These are phyloP conservation scores for Laspeyria flexula DNA, from an alignment of 2,888 invertebrate genomes.

Conservation along the genomic window DNA sequence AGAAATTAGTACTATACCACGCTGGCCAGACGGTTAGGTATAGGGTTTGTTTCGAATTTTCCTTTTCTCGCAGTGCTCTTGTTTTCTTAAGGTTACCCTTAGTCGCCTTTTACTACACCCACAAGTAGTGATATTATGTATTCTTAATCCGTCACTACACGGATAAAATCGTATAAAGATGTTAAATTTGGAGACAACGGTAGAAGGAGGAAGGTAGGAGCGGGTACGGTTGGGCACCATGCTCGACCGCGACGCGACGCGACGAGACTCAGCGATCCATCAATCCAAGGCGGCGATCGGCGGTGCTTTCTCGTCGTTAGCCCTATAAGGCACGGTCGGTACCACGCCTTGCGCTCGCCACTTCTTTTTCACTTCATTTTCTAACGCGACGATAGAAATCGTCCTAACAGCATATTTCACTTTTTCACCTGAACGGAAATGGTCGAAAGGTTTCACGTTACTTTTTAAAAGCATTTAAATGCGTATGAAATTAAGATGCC, in stretches of 20 bases:
- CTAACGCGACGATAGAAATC: slow-evolving; percentile 84
- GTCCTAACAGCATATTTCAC: slow-evolving; percentile 78
- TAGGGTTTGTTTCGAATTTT: too few species aligned
- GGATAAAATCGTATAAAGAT: background rate
- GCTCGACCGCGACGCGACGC: too few species aligned
- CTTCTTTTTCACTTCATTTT: slow-evolving; percentile 84
- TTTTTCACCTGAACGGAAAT: slow-evolving; percentile 75
- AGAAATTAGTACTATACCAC: too few species aligned
- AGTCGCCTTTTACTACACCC: too few species aligned
- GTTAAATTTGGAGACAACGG: slow-evolving; percentile 20
- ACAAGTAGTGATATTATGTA: too few species aligned
- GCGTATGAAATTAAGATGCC: slow-evolving; percentile 75
- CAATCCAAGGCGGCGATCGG: slow-evolving; percentile 77
- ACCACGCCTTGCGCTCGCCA: slow-evolving; percentile 80
- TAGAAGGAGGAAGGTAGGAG: slow-evolving; percentile 18
- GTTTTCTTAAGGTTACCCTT: too few species aligned
- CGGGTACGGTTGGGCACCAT: slow-evolving; percentile 43
- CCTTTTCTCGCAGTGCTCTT: too few species aligned
- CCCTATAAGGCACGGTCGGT: slow-evolving; percentile 78
- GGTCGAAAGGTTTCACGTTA: slow-evolving; percentile 67
- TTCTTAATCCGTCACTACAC: too few species aligned
- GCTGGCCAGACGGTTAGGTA: too few species aligned
- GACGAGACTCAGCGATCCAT: slow-evolving; percentile 66
- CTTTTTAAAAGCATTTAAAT: slow-evolving; percentile 68
- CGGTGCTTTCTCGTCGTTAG: slow-evolving; percentile 85